Conservation (phyloP, 2,113 vertebrate species). For the Globicephala melas region DNA sequence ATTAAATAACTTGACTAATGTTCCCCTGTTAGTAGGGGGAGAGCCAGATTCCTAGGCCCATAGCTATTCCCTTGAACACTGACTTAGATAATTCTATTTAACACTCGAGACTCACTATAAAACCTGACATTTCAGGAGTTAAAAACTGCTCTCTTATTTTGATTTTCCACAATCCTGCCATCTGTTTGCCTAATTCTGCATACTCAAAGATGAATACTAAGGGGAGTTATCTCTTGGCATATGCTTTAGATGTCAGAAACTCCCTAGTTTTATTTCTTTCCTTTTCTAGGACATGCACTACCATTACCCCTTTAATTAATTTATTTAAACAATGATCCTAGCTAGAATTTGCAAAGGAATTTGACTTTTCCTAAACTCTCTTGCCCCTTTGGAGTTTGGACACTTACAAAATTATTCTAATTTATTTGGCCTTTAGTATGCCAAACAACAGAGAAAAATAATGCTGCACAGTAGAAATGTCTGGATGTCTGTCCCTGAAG, state of each 20-base stretch:
- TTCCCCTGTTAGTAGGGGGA: not conserved
- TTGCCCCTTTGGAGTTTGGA: not conserved
- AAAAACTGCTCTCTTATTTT: constrained; percentile 47
- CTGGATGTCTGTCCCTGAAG: not conserved
- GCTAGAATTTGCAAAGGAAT: not conserved
- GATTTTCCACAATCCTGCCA: not conserved
- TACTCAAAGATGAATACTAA: constrained; percentile 38
- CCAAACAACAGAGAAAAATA: not conserved
- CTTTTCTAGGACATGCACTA: not conserved
- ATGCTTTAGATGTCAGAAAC: constrained; percentile 11
- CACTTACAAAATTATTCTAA: not conserved
- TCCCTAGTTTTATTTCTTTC: not conserved
- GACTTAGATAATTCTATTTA: not conserved
- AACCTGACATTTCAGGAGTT: constrained; percentile 48
- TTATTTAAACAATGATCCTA: not conserved
- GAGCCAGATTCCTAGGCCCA: not conserved
- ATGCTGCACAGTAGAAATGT: not conserved
- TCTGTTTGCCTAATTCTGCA: constrained; percentile 58
- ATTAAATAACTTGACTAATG: not conserved
- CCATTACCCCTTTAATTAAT: not conserved
- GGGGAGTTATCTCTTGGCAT: constrained; percentile 27
- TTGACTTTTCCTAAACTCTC: not conserved
- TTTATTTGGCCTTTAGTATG: not conserved
- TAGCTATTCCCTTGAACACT: not conserved
- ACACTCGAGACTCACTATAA: not conserved